phyloP scores from a whole-genome alignment of 1,140 invertebrate genomes.

The Rhagoletis pomonella region DNA sequence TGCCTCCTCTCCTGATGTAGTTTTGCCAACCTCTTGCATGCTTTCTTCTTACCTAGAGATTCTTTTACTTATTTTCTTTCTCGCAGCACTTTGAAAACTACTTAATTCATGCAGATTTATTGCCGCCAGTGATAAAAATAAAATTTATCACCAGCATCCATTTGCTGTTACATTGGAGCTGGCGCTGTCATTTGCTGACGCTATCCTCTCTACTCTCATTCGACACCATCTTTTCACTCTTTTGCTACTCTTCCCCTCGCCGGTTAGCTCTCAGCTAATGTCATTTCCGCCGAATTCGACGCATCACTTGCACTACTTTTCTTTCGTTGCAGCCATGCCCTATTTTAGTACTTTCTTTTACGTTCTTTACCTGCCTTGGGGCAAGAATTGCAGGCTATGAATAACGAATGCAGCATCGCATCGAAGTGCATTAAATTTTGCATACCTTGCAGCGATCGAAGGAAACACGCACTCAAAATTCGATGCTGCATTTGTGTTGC shows the following conservation, averaged over 20 bases:
- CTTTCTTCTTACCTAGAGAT: background rate
- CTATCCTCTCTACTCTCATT: background rate
- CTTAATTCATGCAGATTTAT: constrained; percentile 52
- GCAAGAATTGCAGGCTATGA: background rate
- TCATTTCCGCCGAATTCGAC: constrained; percentile 28
- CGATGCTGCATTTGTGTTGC: background rate
- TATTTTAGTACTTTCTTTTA: background rate
- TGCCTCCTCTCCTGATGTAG: background rate
- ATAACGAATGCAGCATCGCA: background rate
- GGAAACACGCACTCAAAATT: background rate
- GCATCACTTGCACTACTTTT: constrained; percentile 40
- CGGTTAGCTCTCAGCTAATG: constrained; percentile 7
- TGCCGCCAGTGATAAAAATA: constrained; percentile 45
- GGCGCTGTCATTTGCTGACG: background rate
- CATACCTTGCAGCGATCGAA: background rate
- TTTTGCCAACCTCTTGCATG: background rate
- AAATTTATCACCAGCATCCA: constrained; percentile 51
- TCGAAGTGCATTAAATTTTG: constrained; percentile 34
- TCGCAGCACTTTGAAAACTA: constrained; percentile 43
- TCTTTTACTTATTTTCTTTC: background rate
- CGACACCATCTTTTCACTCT: background rate
- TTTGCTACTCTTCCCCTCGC: background rate
- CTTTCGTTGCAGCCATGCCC: background rate
- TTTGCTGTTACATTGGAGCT: constrained; percentile 25
- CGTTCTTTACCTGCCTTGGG: background rate